Evolutionary conservation across 2,797 vertebrate species (phyloP), one percentile per base, ranked within the genome.

Genomic region (Heterohyrax brucei): DNA sequence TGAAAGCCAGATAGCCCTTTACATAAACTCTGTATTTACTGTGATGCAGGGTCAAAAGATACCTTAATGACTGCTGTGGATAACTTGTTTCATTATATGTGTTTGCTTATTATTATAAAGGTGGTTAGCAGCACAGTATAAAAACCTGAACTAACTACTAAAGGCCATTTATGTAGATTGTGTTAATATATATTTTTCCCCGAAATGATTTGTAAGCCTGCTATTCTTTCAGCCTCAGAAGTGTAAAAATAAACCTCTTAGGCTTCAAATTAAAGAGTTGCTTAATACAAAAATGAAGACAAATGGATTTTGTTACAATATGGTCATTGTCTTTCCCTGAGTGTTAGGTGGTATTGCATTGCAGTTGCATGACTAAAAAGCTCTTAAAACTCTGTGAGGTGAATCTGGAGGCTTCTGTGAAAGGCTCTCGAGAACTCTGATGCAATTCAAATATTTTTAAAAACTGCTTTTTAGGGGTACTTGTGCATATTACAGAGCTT

Each of bases 91-190:
- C 87, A 89, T 86, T 97, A 97, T 87, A 83, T 92, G 62, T 33
- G 1, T 78, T 96, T 97, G 28, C 50, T 96, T 97, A 95, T 97
- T 97, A 97, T 97, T 96, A 97, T 78, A 75, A 24, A 46, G 79
- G 44, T 97, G 48, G 50, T 95, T 97, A 91, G 85, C 72, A 92
- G 82, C 95, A 95, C 70, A 95, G 81, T 56, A 87, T 95, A 81
- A 98, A 96, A 94, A 93, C 33, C 88, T 24, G 64, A 97, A 88
- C 56, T 80, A 86, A 90, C 64, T 93, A 82, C 72, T 92, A 95
- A 98, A 96, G 59, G 79, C 39, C 68, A 70, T 94, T 14, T 9
- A 89, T 95, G 91, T 89, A 50, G 48, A 76, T 87, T 96, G 28
- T 73, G 39, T 93, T 95, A 89, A 93, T 68, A 70, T 64, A 26